Evolutionary conservation across 2,113 vertebrate genomes (phyloP).

Genomic region (Halichoeres trimaculatus): DNA sequence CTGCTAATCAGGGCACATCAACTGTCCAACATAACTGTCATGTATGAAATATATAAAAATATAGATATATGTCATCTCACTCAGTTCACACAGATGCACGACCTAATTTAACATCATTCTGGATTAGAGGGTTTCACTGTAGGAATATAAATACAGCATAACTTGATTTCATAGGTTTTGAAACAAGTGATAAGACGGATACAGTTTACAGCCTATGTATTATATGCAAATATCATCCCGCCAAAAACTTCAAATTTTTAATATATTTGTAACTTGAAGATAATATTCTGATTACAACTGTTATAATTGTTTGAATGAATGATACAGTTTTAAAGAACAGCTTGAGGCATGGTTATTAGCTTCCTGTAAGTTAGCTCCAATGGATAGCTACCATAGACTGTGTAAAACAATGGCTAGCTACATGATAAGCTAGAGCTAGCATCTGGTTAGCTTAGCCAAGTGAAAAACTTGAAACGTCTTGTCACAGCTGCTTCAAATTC

Average conservation of each 20-base stretch:
- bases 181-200: conserved; percentile 31
- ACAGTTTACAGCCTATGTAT: conserved; percentile 27
- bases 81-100: conserved; percentile 50
- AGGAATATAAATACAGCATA: conserved; percentile 40
- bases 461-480: not conserved
- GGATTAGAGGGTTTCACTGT: conserved; percentile 33
- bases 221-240: conserved; percentile 22
- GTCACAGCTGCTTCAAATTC: not conserved
- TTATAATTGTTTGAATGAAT: conserved; percentile 20
- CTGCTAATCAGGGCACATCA: conserved; percentile 10
- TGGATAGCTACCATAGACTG: too few relatives aligned
- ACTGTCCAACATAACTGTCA: conserved; percentile 11
- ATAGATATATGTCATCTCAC: conserved; percentile 49
- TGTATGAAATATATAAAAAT: conserved; percentile 58
- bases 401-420: not conserved
- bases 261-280: conserved; percentile 5
- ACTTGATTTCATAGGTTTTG: conserved; percentile 9
- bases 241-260: conserved; percentile 37
- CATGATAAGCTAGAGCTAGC: not conserved
- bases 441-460: not conserved
- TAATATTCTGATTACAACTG: conserved; percentile 45
- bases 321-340: conserved; percentile 9
- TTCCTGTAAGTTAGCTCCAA: not conserved
- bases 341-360: conserved; percentile 1
- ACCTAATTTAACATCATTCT: conserved; percentile 45